Percentiles rank a stretch among this genome's conserved stretches.
Conservation (phyloP, 1,140 invertebrate species). For the Drosophila kepulauana region DNA sequence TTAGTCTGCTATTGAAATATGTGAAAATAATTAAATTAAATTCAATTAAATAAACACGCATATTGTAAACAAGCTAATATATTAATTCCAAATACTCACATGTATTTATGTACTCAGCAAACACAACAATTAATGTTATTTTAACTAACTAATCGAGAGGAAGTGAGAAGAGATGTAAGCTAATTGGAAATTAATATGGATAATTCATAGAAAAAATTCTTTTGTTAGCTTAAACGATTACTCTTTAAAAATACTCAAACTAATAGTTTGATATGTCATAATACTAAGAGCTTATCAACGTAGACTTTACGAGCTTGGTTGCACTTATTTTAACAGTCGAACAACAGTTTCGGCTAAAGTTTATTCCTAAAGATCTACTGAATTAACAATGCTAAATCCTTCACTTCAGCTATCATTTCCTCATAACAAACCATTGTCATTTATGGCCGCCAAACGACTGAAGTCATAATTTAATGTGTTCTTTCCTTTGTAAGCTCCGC, state of each 20-base stretch:
- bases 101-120: neutral
- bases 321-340: conserved; percentile 11
- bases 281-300: conserved; percentile 19
- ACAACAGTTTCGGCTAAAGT: conserved; percentile 6
- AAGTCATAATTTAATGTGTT: conserved; percentile 69
- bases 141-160: neutral
- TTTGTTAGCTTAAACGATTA: too few relatives aligned
- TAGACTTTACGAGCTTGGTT: conserved; percentile 11
- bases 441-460: conserved; percentile 62
- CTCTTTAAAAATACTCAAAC: neutral
- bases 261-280: conserved; percentile 18
- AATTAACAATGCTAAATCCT: conserved; percentile 52
- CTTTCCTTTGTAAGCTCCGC: neutral
- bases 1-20: conserved; percentile 42
- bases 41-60: conserved; percentile 36
- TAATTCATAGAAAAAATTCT: too few relatives aligned
- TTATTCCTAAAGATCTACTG: conserved; percentile 13
- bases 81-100: neutral
- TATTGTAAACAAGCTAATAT: neutral
- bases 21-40: conserved; percentile 38
- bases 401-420: conserved; percentile 45
- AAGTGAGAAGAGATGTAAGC: too few relatives aligned
- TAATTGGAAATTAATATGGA: too few relatives aligned
- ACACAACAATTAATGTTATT: neutral
- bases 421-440: conserved; percentile 51